Percentiles rank a stretch among this genome's conserved stretches.
These are phyloP conservation scores for Heliopora coerulea DNA, from an alignment of 92 coral and sea anemone species.

Conservation along the genomic window DNA sequence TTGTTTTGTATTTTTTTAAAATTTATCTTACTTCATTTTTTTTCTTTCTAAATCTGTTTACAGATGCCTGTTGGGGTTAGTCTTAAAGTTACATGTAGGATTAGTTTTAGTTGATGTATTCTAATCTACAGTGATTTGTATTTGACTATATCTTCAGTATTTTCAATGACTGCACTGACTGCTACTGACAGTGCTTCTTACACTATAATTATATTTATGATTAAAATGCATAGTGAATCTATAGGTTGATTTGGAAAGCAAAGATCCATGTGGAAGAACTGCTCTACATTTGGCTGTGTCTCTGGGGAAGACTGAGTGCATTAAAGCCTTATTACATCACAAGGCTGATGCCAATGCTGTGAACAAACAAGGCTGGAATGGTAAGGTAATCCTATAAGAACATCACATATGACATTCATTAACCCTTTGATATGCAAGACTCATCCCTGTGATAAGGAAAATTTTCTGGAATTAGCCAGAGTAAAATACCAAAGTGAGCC, in stretches of 20 bases:
- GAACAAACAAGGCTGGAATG: constrained; percentile 93
- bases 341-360: constrained; percentile 89
- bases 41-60: too few species aligned
- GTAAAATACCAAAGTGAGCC: too few species aligned
- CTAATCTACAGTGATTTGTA: too few species aligned
- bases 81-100: too few species aligned
- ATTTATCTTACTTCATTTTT: too few species aligned
- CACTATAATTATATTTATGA: neutral
- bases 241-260: constrained; percentile 63
- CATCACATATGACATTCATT: neutral
- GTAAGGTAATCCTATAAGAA: constrained; percentile 38
- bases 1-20: too few species aligned
- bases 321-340: constrained; percentile 69
- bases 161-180: neutral
- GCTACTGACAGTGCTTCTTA: neutral
- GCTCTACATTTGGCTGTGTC: constrained; percentile 92
- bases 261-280: constrained; percentile 89
- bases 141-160: too few species aligned
- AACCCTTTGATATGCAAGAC: too few species aligned
- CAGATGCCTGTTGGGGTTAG: too few species aligned
- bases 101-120: too few species aligned
- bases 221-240: neutral
- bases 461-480: too few species aligned
- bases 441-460: too few species aligned
- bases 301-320: constrained; percentile 74